Conservation (phyloP, 2,888 invertebrate genomes). For the Parnassius apollo region DNA sequence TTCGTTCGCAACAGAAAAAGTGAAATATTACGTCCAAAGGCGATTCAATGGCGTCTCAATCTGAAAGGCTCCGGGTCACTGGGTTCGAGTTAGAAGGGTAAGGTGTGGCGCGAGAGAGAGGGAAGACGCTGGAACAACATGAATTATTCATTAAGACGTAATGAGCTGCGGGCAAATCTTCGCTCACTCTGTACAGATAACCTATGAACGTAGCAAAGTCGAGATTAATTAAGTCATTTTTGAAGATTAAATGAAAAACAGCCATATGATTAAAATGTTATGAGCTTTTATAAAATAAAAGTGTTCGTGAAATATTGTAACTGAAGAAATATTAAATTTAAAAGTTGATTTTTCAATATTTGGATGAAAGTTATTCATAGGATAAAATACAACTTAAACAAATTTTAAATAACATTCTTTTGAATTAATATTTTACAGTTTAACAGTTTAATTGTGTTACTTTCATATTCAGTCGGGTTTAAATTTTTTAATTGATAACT, state of each 20-base stretch:
- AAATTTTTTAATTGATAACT: too few relatives aligned
- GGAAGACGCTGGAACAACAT: slow-evolving; percentile 51
- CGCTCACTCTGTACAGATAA: slow-evolving; percentile 3
- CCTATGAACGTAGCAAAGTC: slow-evolving; percentile 8
- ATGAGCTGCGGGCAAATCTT: slow-evolving; percentile 62
- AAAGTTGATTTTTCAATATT: too few relatives aligned
- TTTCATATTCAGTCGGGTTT: too few relatives aligned
- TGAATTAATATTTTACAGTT: too few relatives aligned
- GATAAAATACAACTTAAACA: too few relatives aligned
- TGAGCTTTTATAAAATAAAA: too few relatives aligned
- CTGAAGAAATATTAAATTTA: too few relatives aligned
- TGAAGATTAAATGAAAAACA: slow-evolving; percentile 2
- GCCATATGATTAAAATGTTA: too few relatives aligned
- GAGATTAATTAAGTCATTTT: slow-evolving; percentile 20
- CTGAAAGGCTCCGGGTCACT: slow-evolving; percentile 20
- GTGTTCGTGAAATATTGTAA: too few relatives aligned
- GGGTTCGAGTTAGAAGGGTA: slow-evolving; percentile 10
- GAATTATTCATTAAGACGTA: slow-evolving; percentile 71
- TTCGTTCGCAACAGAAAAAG: slow-evolving; percentile 23
- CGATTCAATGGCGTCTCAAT: slow-evolving; percentile 39
- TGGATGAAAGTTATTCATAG: too few relatives aligned
- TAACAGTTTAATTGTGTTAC: too few relatives aligned
- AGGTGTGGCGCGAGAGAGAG: slow-evolving; percentile 17
- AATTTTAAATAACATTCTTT: background rate
- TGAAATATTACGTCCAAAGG: slow-evolving; percentile 35